Evolutionary conservation across 1,140 invertebrate genomes (phyloP).

Genomic region (Drosophila tropicalis): DNA sequence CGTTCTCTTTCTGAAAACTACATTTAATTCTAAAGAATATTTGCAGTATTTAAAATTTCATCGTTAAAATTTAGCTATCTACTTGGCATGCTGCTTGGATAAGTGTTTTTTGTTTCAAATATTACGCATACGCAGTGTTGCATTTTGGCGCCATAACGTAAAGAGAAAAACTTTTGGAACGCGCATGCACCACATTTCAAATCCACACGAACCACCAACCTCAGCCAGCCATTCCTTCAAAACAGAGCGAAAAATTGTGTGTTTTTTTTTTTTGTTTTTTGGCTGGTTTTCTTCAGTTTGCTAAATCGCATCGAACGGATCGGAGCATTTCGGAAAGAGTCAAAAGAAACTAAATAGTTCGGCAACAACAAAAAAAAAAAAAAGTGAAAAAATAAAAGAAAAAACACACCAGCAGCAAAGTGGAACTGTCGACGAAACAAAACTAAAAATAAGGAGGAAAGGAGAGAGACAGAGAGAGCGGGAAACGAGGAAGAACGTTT

Average conservation of each 20-base stretch:
- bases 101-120: not conserved
- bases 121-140: conserved; percentile 68
- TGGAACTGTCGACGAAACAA: conserved; percentile 46
- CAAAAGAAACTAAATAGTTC: conserved; percentile 17
- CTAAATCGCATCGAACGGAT: conserved; percentile 69
- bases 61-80: not conserved
- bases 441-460: conserved; percentile 7
- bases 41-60: too few relatives aligned
- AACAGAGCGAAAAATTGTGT: conserved; percentile 41
- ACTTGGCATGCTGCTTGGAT: not conserved
- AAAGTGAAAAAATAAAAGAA: conserved; percentile 14
- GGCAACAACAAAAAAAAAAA: conserved; percentile 30
- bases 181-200: conserved; percentile 45
- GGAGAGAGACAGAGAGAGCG: not conserved
- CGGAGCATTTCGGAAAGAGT: conserved; percentile 53
- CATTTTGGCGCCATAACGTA: conserved; percentile 42
- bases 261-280: conserved; percentile 40
- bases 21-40: too few relatives aligned
- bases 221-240: conserved; percentile 16
- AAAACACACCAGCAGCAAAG: conserved; percentile 39
- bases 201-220: conserved; percentile 38
- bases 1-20: too few relatives aligned
- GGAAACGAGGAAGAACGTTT: conserved; percentile 1
- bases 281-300: conserved; percentile 66
- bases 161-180: conserved; percentile 26